Evolutionary conservation across 2,797 vertebrate genomes (phyloP).

Genomic region (Nothura maculosa): DNA sequence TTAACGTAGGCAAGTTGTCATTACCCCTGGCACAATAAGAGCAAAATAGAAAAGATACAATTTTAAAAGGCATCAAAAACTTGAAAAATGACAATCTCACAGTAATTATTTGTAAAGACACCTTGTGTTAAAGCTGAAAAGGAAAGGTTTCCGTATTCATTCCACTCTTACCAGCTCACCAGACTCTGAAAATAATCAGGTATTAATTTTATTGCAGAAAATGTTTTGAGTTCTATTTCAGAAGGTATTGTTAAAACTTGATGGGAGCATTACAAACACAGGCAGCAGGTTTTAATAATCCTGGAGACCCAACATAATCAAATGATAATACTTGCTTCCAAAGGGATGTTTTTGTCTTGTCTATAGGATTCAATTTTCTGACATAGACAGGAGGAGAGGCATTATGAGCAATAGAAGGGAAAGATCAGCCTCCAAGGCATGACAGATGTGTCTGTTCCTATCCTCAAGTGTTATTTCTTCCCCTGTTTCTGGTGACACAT

Average conservation of each 20-base stretch:
- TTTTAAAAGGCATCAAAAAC: neutral
- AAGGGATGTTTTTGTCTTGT: constrained; percentile 28
- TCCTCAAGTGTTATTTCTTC: neutral
- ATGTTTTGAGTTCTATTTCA: constrained; percentile 35
- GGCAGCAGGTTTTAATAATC: constrained; percentile 34
- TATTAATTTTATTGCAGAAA: constrained; percentile 28
- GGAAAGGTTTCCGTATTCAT: neutral
- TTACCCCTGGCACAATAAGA: neutral
- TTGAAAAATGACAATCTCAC: neutral
- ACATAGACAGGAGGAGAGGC: neutral
- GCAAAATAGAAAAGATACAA: neutral
- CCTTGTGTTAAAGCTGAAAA: neutral
- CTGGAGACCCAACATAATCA: constrained; percentile 29
- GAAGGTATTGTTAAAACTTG: constrained; percentile 44
- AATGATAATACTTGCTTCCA: constrained; percentile 20
- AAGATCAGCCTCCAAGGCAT: constrained; percentile 6
- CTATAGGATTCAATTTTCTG: constrained; percentile 10
- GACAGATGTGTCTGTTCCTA: neutral
- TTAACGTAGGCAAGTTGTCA: neutral
- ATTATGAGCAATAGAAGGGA: neutral
- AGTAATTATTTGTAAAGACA: neutral
- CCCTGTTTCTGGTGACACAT: neutral
- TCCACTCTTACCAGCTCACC: neutral
- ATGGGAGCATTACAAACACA: constrained; percentile 32
- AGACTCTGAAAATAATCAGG: constrained; percentile 15